These are phyloP conservation scores for Hydrotaea cyrtoneurina DNA, from an alignment of 2,888 invertebrate genomes.

Conservation along the genomic window DNA sequence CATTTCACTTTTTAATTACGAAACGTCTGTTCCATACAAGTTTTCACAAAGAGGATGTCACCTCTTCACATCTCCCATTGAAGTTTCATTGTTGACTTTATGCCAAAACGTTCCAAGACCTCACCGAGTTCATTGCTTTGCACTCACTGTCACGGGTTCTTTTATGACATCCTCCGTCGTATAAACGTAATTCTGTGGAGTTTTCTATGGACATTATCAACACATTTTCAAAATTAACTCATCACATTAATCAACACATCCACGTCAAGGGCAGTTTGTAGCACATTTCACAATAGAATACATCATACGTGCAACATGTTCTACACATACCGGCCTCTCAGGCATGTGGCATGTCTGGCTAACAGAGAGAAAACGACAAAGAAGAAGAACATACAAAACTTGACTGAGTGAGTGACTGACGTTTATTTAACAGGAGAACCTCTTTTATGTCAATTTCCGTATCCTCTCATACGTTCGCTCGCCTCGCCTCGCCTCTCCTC, in stretches of 20 bases:
- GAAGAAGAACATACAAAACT: conserved; percentile 47
- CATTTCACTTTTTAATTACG: too few species aligned
- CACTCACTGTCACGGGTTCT: too few species aligned
- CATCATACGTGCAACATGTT: conserved; percentile 17
- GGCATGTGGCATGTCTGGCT: neutral
- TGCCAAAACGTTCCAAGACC: too few species aligned
- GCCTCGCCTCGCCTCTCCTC: neutral
- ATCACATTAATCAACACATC: conserved; percentile 66
- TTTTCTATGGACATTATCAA: conserved; percentile 50
- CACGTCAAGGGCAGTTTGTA: conserved; percentile 65
- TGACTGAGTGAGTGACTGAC: conserved; percentile 51
- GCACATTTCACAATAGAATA: conserved; percentile 50
- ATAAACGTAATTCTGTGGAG: neutral
- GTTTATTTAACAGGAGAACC: conserved; percentile 64
- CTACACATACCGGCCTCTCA: neutral
- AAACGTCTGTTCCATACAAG: too few species aligned
- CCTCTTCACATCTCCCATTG: too few species aligned
- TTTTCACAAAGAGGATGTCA: too few species aligned
- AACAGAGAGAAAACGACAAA: conserved; percentile 12
- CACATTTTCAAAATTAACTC: conserved; percentile 64
- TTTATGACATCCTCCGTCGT: neutral
- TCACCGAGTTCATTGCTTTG: too few species aligned
- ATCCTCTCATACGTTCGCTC: conserved; percentile 43
- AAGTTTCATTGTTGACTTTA: too few species aligned
- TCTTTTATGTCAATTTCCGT: conserved; percentile 64